A percentile compares a stretch with the other conserved stretches of the same genome.
Evolutionary conservation across 2,888 invertebrate genomes (phyloP).

Genomic region (Leptopterna dolabrata): DNA sequence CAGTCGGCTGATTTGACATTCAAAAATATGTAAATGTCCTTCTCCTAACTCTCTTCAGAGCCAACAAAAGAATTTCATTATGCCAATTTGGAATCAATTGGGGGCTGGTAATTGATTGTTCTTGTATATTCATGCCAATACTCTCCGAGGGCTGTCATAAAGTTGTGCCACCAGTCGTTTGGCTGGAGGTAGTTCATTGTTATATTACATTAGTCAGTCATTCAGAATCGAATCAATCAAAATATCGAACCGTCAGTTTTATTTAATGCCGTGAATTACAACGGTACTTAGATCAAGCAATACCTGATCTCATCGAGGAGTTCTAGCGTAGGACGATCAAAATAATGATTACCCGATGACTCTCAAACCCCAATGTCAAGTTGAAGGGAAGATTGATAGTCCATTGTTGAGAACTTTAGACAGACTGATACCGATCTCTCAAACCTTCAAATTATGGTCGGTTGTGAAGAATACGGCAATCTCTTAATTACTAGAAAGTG

Average conservation of each 20-base stretch:
- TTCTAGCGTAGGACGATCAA: not conserved
- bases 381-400: conserved; percentile 32
- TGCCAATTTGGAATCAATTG: not conserved
- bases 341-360: conserved; percentile 31
- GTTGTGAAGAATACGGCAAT: not conserved
- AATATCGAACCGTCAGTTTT: no score
- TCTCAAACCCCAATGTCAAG: conserved; percentile 8
- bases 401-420: not conserved
- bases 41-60: not conserved
- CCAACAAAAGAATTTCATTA: not conserved
- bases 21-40: not conserved
- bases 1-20: not conserved
- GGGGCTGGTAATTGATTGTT: not conserved
- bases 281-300: no score
- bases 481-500: not conserved
- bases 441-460: not conserved
- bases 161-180: no score
- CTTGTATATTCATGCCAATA: not conserved
- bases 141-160: no score
- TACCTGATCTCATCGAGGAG: not conserved
- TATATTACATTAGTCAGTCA: no score
- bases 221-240: no score
- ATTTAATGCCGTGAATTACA: no score
- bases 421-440: not conserved
- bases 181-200: no score